phyloP scores from a whole-genome alignment of 2,888 invertebrate species.

The Eupithecia centaureata region DNA sequence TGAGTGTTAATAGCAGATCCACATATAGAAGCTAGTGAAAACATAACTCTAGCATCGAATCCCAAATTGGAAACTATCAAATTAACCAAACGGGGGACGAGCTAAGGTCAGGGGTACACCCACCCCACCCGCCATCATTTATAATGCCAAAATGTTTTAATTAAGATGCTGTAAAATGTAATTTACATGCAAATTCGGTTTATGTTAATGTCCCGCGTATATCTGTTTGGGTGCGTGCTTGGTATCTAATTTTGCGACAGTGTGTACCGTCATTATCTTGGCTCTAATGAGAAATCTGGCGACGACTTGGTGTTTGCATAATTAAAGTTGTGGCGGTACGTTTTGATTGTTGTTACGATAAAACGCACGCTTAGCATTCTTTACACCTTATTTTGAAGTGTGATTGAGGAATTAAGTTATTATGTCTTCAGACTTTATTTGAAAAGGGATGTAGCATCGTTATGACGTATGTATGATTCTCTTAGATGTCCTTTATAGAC shows the following conservation, averaged over 20 bases:
- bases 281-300: slow-evolving; percentile 84
- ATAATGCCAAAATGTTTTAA: slow-evolving; percentile 86
- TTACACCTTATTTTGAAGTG: slow-evolving; percentile 28
- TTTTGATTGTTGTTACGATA: slow-evolving; percentile 81
- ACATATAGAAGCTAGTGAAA: slow-evolving; percentile 12
- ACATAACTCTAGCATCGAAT: slow-evolving; percentile 37
- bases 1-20: background rate
- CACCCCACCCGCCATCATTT: slow-evolving; percentile 79
- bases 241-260: slow-evolving; percentile 84
- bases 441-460: background rate
- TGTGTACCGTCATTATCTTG: slow-evolving; percentile 84
- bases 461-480: too few relatives aligned
- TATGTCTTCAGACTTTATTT: background rate
- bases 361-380: slow-evolving; percentile 64
- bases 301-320: slow-evolving; percentile 84
- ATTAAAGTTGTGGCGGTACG: slow-evolving; percentile 81
- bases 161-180: slow-evolving; percentile 86
- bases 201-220: slow-evolving; percentile 85
- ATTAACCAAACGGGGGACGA: slow-evolving; percentile 60
- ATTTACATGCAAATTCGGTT: slow-evolving; percentile 86
- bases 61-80: slow-evolving; percentile 71
- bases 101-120: slow-evolving; percentile 72
- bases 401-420: slow-evolving; percentile 8
- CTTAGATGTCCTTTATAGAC: background rate
- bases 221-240: slow-evolving; percentile 84